Conservation (phyloP, 2,113 vertebrate species). For the Petrocephalus zakoni region DNA sequence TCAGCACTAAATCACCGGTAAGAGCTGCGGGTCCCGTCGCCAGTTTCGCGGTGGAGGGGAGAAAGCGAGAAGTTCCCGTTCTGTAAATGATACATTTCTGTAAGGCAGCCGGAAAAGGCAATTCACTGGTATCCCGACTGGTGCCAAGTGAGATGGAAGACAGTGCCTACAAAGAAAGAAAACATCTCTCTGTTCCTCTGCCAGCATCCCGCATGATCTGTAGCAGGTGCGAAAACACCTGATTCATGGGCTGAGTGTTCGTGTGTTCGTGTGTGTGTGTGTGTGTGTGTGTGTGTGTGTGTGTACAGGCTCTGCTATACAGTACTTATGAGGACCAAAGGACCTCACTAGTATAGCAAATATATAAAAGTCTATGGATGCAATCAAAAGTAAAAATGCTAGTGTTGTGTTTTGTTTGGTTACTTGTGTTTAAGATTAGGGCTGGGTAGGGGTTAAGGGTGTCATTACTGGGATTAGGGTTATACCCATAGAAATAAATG, state of each 20-base stretch:
- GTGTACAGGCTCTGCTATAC: too few species aligned
- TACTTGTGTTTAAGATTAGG: too few species aligned
- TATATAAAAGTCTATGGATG: too few species aligned
- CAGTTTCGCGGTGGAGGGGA: background rate
- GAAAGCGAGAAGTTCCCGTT: background rate
- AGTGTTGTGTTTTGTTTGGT: too few species aligned
- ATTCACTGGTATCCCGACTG: background rate
- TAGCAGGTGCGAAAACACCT: slow-evolving; percentile 2
- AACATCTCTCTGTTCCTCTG: background rate
- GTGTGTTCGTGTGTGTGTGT: too few species aligned
- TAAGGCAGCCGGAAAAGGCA: background rate
- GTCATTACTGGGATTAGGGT: too few species aligned
- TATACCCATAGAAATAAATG: too few species aligned
- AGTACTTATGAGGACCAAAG: too few species aligned
- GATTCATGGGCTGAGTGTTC: background rate
- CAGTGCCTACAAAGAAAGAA: background rate
- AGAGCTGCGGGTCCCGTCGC: background rate
- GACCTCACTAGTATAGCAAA: too few species aligned
- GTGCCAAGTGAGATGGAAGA: background rate
- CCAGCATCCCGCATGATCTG: background rate
- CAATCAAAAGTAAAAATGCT: too few species aligned
- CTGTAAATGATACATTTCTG: background rate
- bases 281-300: too few species aligned
- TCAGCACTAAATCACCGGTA: background rate
- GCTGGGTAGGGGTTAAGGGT: too few species aligned